Base-by-base conservation (phyloP, 2,797 vertebrate species). In the Nannoperca obscura region DNA sequence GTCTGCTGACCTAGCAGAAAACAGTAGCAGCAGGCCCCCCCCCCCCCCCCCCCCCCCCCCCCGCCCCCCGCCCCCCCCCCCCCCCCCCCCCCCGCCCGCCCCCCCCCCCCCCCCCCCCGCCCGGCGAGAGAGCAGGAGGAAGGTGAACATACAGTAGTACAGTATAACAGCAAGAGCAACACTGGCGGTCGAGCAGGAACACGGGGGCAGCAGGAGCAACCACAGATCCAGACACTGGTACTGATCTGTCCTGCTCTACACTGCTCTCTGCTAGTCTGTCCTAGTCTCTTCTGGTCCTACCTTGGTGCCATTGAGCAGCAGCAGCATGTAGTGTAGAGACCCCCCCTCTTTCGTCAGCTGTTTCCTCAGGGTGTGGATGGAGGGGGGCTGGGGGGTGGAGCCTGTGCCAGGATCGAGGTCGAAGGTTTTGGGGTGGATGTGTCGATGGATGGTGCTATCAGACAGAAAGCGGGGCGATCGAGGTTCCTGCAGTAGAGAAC, bases 281-380 rank as follows among this genome's bases (percentile, higher is more conserved):
- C 42, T 47, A 30, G 20, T 30, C 11, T 53, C 3, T 42, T 0
- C 40, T 44, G 20, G 5, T 49, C 4, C 58, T 94, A 98, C 97
- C 96, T 97, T 97, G 70, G 94, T 91, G 22, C 96, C 95, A 0
- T 95, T 95, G 32, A 98, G 97, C 54, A 98, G 95, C 77, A 96
- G 91, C 5, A 96, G 92, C 34, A 97, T 95, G 61, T 97, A 96
- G 68, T 97, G 95, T 81, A 97, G 95, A 70, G 97, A 96, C 66
- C 96, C 95, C 0, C 96, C 96, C 0, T 97, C 96, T 42, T 86
- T 94, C 34, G 94, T 89, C 7, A 98, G 94, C 68, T 98, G 96
- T 57, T 96, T 97, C 92, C 95, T 97, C 72, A 98, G 92, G 30
- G 95, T 96, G 71, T 93, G 87, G 19, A 95, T 94, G 0, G 96